Base-by-base conservation (phyloP, 2,888 invertebrate genomes). In the Orchestes rusci region DNA sequence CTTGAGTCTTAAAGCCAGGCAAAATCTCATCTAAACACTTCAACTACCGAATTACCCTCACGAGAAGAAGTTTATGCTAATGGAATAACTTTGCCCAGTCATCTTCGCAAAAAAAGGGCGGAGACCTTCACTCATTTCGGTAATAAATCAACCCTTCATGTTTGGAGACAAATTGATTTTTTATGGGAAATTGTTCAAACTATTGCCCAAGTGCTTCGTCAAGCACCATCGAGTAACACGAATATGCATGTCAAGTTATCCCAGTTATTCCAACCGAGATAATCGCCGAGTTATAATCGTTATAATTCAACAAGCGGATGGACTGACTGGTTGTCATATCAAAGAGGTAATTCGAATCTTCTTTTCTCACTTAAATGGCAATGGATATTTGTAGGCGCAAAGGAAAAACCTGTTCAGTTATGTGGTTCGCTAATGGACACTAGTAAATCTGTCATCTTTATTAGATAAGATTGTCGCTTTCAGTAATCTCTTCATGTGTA, bases 381-480 rank as follows among this genome's bases (percentile, higher is more conserved):
- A 40, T 29, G 32, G 42, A 40, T 39, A 49, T 49, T 49, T 45
- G 49, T 49, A 46, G 42, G 43, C 49, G 36, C 38, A 43, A 45
- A n/a, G 38, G 32, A 32, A 31, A 43, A 49, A 45, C 49, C 45
- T 35, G 45, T 49, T 45, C 39, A 35, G 39, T 12, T 42, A 30
- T 41, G 13, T 34, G 41, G 16, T 36, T 45, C 34, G 48, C 45
- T 48, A 48, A 48, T 48, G 48, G 48, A 48, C 35, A 41, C 56
- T 57, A 57, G 58, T 61, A 62, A 61, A 61, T 62, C 60, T 62
- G 61, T 62, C 61, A 59, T 59, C 57, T 62, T 59, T 59, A 58
- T 59, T 60, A 58, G 59, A 61, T 60, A 61, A 58, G 57, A 48
- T 46, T 51, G n/a, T n/a, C n/a, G n/a, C n/a, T n/a, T n/a, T n/a